Evolutionary conservation across 2,113 vertebrate genomes (phyloP).

Genomic region (Cnemophilus loriae): DNA sequence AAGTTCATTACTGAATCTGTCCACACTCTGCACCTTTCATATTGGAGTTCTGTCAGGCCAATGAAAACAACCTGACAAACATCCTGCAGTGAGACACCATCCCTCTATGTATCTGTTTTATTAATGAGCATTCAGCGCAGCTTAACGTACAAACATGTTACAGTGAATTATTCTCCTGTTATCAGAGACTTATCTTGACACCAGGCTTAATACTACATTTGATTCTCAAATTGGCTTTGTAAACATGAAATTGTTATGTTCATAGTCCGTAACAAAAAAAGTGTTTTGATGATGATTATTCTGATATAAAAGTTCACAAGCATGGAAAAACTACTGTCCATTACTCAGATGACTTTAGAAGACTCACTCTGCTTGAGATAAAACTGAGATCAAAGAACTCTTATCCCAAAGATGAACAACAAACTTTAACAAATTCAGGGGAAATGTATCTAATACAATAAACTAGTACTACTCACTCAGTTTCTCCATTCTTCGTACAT

Average conservation of each 20-base stretch:
- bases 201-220: neutral
- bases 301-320: neutral
- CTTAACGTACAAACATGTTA: neutral
- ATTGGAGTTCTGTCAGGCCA: neutral
- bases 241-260: neutral
- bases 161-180: neutral
- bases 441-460: neutral
- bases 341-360: neutral
- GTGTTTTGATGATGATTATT: neutral
- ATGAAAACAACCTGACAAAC: slow-evolving; percentile 2
- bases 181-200: neutral
- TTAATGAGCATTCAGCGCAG: neutral
- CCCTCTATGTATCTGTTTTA: neutral
- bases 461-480: neutral
- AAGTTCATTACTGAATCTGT: neutral
- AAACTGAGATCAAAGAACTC: neutral
- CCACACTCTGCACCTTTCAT: neutral
- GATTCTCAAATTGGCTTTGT: neutral
- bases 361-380: neutral
- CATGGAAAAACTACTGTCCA: neutral
- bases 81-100: neutral
- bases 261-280: neutral
- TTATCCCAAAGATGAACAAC: neutral
- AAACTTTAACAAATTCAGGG: neutral
- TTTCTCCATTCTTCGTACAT: neutral